Percentiles rank a stretch among this genome's conserved stretches.
Evolutionary conservation across 2,113 vertebrate genomes (phyloP).

Genomic region (Chrysochloris asiatica): DNA sequence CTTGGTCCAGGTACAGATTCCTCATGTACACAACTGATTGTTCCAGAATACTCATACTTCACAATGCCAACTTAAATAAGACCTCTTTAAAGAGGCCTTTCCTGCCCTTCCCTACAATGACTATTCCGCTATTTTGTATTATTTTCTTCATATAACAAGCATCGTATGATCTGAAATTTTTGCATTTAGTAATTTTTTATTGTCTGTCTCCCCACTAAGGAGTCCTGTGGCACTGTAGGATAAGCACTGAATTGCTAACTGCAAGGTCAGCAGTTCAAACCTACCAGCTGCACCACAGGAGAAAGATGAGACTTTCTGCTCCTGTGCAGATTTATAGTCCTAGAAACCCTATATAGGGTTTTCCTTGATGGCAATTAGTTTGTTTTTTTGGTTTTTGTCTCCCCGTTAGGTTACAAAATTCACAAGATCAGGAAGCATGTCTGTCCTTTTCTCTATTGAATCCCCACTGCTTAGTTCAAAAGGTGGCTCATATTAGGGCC

Average conservation of each 20-base stretch:
- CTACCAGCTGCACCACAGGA: no score
- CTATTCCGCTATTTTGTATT: background rate
- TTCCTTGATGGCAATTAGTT: no score
- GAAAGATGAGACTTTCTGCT: no score
- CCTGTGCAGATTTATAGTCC: no score
- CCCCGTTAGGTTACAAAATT: background rate
- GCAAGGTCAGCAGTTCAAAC: no score
- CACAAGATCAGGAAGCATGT: background rate
- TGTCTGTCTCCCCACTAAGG: background rate
- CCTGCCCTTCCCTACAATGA: background rate
- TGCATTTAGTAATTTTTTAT: background rate
- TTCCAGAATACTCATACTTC: no score
- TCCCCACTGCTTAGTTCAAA: background rate
- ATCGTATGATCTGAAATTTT: background rate
- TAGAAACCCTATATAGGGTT: no score
- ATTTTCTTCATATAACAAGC: background rate
- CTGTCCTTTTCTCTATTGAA: background rate
- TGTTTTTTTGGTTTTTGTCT: no score
- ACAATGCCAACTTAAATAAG: background rate
- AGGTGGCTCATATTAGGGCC: background rate
- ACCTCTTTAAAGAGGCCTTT: background rate
- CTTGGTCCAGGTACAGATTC: no score
- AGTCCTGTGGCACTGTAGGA: no score
- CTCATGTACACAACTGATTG: no score
- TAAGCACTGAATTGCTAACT: no score